These are phyloP conservation scores for Macropus fuliginosus DNA, from an alignment of 2,797 vertebrate genomes.

Conservation along the genomic window DNA sequence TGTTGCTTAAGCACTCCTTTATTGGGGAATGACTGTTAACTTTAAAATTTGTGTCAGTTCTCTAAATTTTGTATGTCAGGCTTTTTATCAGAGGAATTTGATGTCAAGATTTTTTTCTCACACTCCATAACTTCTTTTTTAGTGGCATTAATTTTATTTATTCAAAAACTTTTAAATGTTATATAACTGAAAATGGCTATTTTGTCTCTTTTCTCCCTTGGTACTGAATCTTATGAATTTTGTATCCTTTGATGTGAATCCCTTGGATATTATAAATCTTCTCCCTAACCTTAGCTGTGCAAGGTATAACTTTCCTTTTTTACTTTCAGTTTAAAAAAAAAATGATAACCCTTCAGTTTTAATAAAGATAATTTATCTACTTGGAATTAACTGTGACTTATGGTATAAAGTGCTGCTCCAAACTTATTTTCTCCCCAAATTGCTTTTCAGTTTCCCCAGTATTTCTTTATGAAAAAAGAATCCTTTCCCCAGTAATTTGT, in stretches of 20 bases:
- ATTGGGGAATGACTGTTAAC: neutral
- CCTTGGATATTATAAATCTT: neutral
- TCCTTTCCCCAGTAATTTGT: neutral
- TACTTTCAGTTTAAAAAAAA: neutral
- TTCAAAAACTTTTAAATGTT: neutral
- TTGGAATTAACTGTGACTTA: neutral
- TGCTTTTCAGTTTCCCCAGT: neutral
- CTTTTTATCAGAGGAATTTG: neutral
- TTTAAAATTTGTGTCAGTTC: neutral
- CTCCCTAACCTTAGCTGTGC: neutral
- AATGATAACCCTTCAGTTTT: neutral
- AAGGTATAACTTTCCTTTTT: neutral
- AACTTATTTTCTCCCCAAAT: neutral
- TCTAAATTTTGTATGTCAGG: neutral
- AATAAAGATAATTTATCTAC: neutral
- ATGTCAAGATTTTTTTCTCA: neutral
- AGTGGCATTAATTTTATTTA: neutral
- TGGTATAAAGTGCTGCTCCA: neutral
- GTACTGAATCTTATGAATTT: neutral
- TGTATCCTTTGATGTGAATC: neutral
- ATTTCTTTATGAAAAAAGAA: neutral
- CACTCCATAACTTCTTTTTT: neutral
- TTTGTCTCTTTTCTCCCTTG: neutral
- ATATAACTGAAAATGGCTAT: neutral
- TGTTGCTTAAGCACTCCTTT: neutral